Conservation (phyloP, 2,888 invertebrate genomes). For the Rotaria magnacalcarata region DNA sequence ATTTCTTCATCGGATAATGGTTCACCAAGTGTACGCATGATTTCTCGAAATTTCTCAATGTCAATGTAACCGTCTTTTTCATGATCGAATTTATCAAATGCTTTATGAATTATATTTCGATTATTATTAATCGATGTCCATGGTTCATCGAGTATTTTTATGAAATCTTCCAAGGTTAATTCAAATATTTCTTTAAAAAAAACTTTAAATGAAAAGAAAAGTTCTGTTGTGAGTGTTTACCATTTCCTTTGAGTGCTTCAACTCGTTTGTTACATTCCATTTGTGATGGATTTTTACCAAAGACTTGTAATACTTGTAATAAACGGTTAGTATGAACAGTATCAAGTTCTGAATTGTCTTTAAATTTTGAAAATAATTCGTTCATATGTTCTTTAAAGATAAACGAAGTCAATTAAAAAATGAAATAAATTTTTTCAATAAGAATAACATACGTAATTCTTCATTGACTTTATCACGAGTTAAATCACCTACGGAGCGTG, state of each 20-base stretch:
- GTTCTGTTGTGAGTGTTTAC: too few species aligned
- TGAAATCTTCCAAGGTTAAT: background rate
- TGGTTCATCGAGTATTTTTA: background rate
- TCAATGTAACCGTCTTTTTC: background rate
- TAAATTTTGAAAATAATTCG: background rate
- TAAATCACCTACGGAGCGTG: background rate
- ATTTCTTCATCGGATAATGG: slow-evolving; percentile 4
- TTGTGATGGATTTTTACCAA: background rate
- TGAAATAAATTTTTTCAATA: background rate
- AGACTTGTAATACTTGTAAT: background rate
- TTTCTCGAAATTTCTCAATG: background rate
- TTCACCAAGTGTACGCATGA: slow-evolving; percentile 11
- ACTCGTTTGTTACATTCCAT: background rate
- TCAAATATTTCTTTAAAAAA: slow-evolving; percentile 4
- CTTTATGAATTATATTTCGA: background rate
- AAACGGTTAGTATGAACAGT: background rate
- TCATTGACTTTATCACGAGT: background rate
- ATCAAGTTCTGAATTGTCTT: background rate
- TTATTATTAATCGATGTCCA: background rate
- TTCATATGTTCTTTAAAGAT: background rate
- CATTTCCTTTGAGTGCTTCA: background rate
- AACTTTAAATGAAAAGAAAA: too few species aligned
- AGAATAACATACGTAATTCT: background rate
- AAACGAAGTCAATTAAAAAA: background rate
- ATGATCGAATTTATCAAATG: background rate